Evolutionary conservation across 2,888 invertebrate genomes (phyloP), one percentile per base, ranked within the genome.

Genomic region (Cecidostiba fungosa): DNA sequence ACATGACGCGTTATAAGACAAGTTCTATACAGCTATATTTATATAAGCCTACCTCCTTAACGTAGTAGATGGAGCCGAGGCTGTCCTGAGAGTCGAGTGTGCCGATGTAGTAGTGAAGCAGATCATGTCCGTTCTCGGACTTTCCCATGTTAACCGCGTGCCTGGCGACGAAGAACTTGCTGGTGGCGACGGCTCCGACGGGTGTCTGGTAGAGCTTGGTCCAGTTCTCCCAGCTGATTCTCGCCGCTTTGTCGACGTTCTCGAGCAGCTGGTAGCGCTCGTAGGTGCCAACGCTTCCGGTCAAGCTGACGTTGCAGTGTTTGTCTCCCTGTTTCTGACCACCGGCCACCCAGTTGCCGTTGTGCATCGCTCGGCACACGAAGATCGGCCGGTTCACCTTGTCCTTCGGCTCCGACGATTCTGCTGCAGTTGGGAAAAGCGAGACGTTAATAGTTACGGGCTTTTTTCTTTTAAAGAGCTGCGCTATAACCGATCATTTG

Each of bases 141-240:
- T 86, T 32, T 88, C 87, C 69, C 89, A 23, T 19, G 10, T 14
- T 23, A 19, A 74, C 54, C 3, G 5, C 19, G 78, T 73, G 89
- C 5, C 87, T 86, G 0, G 94, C 95, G 10, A 95, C 94, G 89
- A 93, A 95, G 43, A 91, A 91, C 16, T 90, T 89, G 23, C 94
- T 95, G 8, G 95, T 95, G 1, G 95, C 94, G 6, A 97, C 96
- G 16, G 96, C 95, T 8, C 97, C 97, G 85, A 95, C 94, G 0
- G 96, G 96, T 86, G 95, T 95, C 16, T 94, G 92, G 1, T 94
- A 94, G 91, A 96, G 97, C 92, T 96, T 96, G 88, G 95, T 94
- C 96, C 97, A 97, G n/a, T 94, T 93, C 70, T 95, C 95, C 98
- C 98, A 98, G 87, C 95, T 95, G 70, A 97, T 94, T 84, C 96